phyloP scores from a whole-genome alignment of 30 jellyfish, hydroid and myxozoan genomes.

The Turritopsis dohrnii region DNA sequence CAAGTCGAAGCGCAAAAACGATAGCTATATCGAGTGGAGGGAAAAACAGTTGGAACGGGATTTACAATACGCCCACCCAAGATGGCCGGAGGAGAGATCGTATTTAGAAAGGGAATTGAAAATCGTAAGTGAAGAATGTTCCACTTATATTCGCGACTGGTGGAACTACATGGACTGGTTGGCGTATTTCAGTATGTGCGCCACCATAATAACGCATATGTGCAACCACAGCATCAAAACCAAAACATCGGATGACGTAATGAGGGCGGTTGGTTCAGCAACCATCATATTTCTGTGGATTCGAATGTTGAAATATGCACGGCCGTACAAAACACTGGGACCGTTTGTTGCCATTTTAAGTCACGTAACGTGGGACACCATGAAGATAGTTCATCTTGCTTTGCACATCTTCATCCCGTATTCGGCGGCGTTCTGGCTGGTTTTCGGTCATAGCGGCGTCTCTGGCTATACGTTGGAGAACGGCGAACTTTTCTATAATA shows the following conservation, averaged over 20 bases:
- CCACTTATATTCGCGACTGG: slow-evolving; percentile 67
- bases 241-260: slow-evolving; percentile 25
- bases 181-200: slow-evolving; percentile 46
- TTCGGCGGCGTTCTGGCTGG: slow-evolving; percentile 89
- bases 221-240: slow-evolving; percentile 35
- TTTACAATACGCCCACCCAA: slow-evolving; percentile 65
- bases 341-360: slow-evolving; percentile 79
- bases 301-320: slow-evolving; percentile 81
- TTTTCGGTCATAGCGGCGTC: slow-evolving; percentile 61
- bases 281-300: slow-evolving; percentile 75
- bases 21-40: slow-evolving; percentile 65
- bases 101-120: slow-evolving; percentile 76
- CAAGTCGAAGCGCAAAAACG: slow-evolving; percentile 43
- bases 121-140: slow-evolving; percentile 23
- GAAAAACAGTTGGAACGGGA: slow-evolving; percentile 63
- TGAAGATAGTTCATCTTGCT: slow-evolving; percentile 48
- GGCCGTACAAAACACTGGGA: slow-evolving; percentile 85
- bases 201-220: slow-evolving; percentile 50
- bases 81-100: slow-evolving; percentile 98
- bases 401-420: slow-evolving; percentile 79
- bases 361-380: slow-evolving; percentile 80
- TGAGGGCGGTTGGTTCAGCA: slow-evolving; percentile 60
- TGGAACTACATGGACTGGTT: slow-evolving; percentile 87
- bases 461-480: slow-evolving; percentile 49
- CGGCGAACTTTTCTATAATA: slow-evolving; percentile 55